A percentile compares a stretch with the other conserved stretches of the same genome.
phyloP scores from a whole-genome alignment of 2,888 invertebrate species.

The Nemurella pictetii region DNA sequence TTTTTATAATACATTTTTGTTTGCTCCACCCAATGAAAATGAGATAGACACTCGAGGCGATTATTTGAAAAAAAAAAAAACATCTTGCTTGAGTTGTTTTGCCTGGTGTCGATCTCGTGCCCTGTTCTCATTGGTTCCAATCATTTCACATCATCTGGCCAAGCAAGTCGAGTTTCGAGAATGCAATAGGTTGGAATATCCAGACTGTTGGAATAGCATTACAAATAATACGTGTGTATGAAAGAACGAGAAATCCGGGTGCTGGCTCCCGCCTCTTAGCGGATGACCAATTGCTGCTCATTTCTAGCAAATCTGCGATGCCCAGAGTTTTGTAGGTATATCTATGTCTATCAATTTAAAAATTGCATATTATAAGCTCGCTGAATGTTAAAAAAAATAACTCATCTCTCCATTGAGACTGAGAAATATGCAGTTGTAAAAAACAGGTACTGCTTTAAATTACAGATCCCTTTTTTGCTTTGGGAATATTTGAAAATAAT shows the following conservation, averaged over 20 bases:
- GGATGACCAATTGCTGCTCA: no score
- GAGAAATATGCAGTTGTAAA: no score
- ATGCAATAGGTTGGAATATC: not conserved
- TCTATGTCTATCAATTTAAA: no score
- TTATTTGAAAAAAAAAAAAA: not conserved
- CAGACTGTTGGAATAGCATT: not conserved
- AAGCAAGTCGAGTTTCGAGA: not conserved
- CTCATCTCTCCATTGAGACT: no score
- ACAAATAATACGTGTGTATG: not conserved
- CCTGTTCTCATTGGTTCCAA: slow-evolving; percentile 1
- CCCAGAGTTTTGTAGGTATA: no score
- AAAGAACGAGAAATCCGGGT: not conserved
- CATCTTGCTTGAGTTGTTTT: not conserved
- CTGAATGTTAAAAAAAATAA: no score
- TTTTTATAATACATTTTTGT: not conserved
- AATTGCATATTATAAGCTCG: no score
- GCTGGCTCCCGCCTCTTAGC: not conserved
- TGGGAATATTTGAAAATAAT: no score
- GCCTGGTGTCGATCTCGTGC: not conserved
- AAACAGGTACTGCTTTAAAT: no score
- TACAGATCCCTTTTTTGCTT: no score
- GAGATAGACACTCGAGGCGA: not conserved
- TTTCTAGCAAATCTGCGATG: no score
- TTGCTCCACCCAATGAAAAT: slow-evolving; percentile 12
- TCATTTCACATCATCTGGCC: slow-evolving; percentile 6